Base-by-base conservation (phyloP, 1,140 invertebrate genomes). In the Sesamia nonagrioides region DNA sequence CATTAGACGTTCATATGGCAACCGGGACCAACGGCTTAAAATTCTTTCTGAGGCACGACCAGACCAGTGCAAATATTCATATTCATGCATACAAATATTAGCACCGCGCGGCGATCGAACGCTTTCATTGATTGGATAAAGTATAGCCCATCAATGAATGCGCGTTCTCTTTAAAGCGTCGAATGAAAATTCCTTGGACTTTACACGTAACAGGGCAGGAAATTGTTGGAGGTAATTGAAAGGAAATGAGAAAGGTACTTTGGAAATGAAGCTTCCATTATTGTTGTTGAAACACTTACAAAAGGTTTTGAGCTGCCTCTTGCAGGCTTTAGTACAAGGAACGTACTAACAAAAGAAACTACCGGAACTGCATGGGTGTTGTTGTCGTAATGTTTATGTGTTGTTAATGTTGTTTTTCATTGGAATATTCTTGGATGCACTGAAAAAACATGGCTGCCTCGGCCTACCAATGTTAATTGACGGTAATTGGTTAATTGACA, bases 221-320 rank as follows among this genome's bases (percentile, higher is more conserved):
- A 48, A 68, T 68, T 68, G 63, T 48, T 21, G 37, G n/a, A 42
- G 37, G 61, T 66, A 66, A 66, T 66, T 17, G 61, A 66, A 66
- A 42, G 61, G 61, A 66, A 42, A 8, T 42, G 27, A 27, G 37
- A 40, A 6, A 40, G 37, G 37, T 40, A 40, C 1, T 40, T 40
- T 6, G 9, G 6, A 40, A 9, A 40, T 35, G 35, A 8, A 68
- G 33, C 27, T 68, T 21, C 63, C 18, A 68, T 68, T 68, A 45
- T 48, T 40, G 48, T 68, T 48, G 63, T 21, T 27, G 11, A 68
- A 18, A 68, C 40, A 61, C 13, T 61, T 54, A 33, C 15, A 61
- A 5, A 15, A 40, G 4, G 42, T 9, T 40, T 11, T 45, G 11
- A 45, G 42, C 54, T 33, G 54, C 21, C 54, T 58, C 54, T 21